A percentile compares a stretch with the other conserved stretches of the same genome.
These are phyloP conservation scores for Zootoca vivipara DNA, from an alignment of 2,113 vertebrate genomes.

Conservation along the genomic window DNA sequence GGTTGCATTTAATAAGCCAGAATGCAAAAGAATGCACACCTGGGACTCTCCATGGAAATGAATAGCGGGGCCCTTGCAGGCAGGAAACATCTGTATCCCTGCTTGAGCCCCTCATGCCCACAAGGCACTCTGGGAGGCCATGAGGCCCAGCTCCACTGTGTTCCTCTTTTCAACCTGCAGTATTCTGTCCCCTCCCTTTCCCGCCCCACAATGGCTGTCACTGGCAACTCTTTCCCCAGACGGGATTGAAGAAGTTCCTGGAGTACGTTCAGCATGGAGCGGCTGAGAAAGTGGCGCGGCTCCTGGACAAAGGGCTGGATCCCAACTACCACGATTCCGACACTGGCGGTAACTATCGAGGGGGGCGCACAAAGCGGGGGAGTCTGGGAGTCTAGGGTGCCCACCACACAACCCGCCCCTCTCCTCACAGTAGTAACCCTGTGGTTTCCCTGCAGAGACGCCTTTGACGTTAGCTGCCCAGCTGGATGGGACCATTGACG, in stretches of 20 bases:
- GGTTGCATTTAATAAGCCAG: not conserved
- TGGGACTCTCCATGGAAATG: not conserved
- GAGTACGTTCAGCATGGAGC: conserved; percentile 88
- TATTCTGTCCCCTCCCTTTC: not conserved
- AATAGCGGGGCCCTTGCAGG: not conserved
- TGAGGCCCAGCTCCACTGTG: not conserved
- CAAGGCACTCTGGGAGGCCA: not conserved
- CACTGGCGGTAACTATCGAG: conserved; percentile 80
- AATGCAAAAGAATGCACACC: not conserved
- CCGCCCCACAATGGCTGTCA: not conserved
- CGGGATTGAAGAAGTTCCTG: conserved; percentile 91
- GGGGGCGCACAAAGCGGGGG: not conserved
- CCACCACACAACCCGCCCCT: not conserved
- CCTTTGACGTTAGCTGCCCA: conserved; percentile 89
- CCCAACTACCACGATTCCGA: conserved; percentile 92
- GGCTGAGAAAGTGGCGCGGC: conserved; percentile 88
- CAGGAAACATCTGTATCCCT: not conserved
- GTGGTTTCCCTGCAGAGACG: conserved; percentile 79
- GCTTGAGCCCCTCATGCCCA: not conserved
- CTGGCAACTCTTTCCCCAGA: conserved; percentile 69
- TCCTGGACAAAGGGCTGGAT: conserved; percentile 91
- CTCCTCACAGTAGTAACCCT: not conserved
- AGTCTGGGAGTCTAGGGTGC: too few species aligned
- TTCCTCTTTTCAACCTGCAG: not conserved
- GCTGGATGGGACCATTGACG: conserved; percentile 85